Evolutionary conservation across 2,888 invertebrate species (phyloP), one percentile per base, ranked within the genome.

Genomic region (Aporophyla nigra): DNA sequence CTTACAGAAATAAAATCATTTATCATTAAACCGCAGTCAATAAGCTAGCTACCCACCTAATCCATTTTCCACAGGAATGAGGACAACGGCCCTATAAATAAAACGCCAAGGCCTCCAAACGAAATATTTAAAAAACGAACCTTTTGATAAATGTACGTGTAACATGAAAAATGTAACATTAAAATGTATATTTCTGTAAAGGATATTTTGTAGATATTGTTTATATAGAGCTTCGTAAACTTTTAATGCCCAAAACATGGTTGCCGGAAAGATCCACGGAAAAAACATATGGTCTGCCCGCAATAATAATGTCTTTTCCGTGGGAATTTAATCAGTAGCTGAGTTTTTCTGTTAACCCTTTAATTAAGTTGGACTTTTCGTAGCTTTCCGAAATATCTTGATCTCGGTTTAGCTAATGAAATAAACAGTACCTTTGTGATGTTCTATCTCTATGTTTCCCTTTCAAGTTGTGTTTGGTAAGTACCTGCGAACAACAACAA

Each of bases 1-100:
- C n/a, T n/a, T n/a, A n/a, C n/a, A n/a, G n/a, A n/a, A n/a, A n/a
- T n/a, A n/a, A n/a, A n/a, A n/a, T n/a, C n/a, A n/a, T n/a, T n/a
- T n/a, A n/a, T n/a, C n/a, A n/a, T 61, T 81, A 43, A 75, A 58
- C 7, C 53, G 27, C 24, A 16, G 5, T 27, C 54, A 70, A 33
- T 66, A n/a, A 53, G 16, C 43, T 24, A 61, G 53, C 16, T 40
- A 27, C 43, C 51, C 21, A 21, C 40, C 27, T 14, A 74, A 74
- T 70, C 24, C 69, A 74, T 70, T 74, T 66, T 9, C 27, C 10
- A 0, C 46, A 56, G 62, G 67, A 86, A 84, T 78, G 76, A 76
- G 72, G 53, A 27, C 88, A 65, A 68, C 24, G 53, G 46, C 51
- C 72, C 51, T 19, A 80, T 87, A 87, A 87, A 87, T 79, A 74